Percentiles rank a stretch among this genome's conserved stretches.
phyloP scores from a whole-genome alignment of 1,140 invertebrate species.

The Hypsibius dujardini region DNA sequence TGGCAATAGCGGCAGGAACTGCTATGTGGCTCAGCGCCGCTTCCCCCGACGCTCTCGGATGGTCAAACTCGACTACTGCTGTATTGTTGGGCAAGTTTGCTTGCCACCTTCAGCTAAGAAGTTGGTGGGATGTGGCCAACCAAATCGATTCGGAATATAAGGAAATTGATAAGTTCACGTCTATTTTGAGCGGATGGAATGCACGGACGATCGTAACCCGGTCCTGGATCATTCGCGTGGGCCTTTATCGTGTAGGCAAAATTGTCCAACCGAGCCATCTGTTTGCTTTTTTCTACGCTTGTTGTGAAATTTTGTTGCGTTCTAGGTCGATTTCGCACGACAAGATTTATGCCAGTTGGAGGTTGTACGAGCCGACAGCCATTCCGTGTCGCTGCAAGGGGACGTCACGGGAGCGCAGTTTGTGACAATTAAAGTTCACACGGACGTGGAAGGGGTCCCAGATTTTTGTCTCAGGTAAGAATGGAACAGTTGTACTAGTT shows the following conservation, averaged over 20 bases:
- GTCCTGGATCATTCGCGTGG: not conserved
- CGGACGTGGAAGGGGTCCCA: not conserved
- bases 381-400: not conserved
- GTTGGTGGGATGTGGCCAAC: not conserved
- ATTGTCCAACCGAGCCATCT: no score
- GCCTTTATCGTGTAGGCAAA: not conserved
- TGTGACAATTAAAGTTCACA: not conserved
- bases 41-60: not conserved
- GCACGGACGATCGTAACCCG: not conserved
- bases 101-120: not conserved
- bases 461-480: not conserved
- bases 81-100: not conserved
- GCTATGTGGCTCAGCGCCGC: not conserved
- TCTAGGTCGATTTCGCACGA: not conserved
- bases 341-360: not conserved
- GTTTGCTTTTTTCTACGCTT: not conserved
- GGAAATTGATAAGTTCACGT: conserved; percentile 5
- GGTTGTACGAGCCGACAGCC: conserved; percentile 8
- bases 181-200: not conserved
- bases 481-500: no score
- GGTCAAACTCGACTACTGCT: not conserved
- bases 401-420: not conserved
- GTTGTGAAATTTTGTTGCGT: not conserved
- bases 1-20: not conserved
- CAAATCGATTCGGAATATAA: not conserved